Conservation (phyloP, 2,113 vertebrate genomes). For the Syrrhaptes paradoxus region DNA sequence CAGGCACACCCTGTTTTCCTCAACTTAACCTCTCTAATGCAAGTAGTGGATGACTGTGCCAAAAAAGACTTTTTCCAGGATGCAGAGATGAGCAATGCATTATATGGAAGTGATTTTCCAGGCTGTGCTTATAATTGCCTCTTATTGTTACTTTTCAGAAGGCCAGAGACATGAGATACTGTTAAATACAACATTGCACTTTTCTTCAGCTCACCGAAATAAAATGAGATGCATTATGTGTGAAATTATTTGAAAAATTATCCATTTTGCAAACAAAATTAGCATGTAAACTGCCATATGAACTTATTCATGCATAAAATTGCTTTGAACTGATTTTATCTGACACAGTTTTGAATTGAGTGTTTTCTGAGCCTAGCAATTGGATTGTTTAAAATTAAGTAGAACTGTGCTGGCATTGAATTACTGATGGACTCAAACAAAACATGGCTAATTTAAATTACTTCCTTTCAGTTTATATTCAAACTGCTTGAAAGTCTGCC, state of each 20-base stretch:
- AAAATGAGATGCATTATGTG: not conserved
- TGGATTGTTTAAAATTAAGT: not conserved
- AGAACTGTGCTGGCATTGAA: not conserved
- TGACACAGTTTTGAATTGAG: not conserved
- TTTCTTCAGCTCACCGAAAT: not conserved
- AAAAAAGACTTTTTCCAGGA: not conserved
- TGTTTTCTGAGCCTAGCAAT: not conserved
- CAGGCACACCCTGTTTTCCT: not conserved
- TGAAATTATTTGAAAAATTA: not conserved
- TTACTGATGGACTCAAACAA: not conserved
- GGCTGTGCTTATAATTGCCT: not conserved
- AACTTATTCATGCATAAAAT: not conserved
- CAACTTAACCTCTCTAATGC: not conserved
- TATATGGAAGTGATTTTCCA: not conserved
- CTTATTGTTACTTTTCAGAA: not conserved
- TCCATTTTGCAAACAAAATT: not conserved
- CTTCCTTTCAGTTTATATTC: not conserved
- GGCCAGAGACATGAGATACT: not conserved
- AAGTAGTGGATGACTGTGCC: not conserved
- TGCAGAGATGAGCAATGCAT: not conserved
- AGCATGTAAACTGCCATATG: not conserved
- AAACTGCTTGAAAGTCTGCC: not conserved
- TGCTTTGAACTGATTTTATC: not conserved
- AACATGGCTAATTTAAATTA: not conserved
- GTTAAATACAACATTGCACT: not conserved